phyloP scores from a whole-genome alignment of 2,888 invertebrate genomes.

The Chymomyza procnemis region DNA sequence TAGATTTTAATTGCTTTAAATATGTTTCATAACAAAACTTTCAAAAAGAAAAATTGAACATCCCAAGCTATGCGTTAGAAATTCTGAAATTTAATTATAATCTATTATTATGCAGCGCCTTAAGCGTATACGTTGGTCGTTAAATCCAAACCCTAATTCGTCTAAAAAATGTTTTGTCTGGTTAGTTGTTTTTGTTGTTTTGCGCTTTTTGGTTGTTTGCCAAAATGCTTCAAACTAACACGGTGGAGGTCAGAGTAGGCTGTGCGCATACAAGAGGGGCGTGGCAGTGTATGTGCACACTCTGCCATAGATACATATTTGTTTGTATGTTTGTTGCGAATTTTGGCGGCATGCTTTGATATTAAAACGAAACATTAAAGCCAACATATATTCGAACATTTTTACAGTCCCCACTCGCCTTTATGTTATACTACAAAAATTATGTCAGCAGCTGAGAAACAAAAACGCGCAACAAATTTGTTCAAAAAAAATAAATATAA shows the following conservation, averaged over 20 bases:
- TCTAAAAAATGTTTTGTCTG: not conserved
- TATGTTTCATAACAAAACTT: too few species aligned
- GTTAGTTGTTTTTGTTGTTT: conserved; percentile 17
- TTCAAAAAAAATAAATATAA: conserved; percentile 22
- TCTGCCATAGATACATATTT: not conserved
- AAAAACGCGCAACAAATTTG: conserved; percentile 13
- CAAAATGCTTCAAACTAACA: conserved; percentile 60
- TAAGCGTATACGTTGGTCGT: too few species aligned
- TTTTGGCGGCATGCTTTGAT: conserved; percentile 56
- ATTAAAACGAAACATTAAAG: conserved; percentile 61
- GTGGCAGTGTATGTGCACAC: conserved; percentile 11
- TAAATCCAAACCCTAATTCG: too few species aligned
- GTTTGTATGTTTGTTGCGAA: not conserved
- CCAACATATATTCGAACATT: conserved; percentile 15
- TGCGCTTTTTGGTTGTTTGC: conserved; percentile 56
- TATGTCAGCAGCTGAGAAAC: conserved; percentile 34
- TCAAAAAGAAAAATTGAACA: too few species aligned
- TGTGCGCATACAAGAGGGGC: conserved; percentile 33
- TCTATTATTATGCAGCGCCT: too few species aligned
- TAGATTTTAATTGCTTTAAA: too few species aligned
- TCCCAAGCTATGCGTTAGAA: too few species aligned
- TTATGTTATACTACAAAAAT: conserved; percentile 47
- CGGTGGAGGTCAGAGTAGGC: conserved; percentile 59
- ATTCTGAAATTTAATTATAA: too few species aligned
- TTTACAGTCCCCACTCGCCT: conserved; percentile 41